Evolutionary conservation across 2,888 invertebrate species (phyloP), one percentile per base, ranked within the genome.

Genomic region (Trissonchulus latispiculum): DNA sequence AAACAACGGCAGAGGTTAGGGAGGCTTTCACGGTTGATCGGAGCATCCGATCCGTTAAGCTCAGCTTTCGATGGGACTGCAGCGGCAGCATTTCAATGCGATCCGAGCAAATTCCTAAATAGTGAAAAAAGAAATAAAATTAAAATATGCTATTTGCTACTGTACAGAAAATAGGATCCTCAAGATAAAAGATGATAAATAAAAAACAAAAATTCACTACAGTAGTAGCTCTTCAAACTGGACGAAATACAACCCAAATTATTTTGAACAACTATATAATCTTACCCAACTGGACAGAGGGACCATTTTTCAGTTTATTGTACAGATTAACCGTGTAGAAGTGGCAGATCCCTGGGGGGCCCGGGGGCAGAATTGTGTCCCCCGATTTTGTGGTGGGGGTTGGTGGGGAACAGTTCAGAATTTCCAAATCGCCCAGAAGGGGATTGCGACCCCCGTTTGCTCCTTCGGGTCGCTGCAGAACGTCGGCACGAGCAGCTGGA

Each of bases 61-160:
- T 36, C 8, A 15, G 69, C 35, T 68, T 68, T 3, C 69, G 33
- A 15, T 23, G 48, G 48, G 66, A 15, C 33, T 36, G 69, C 33
- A 68, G 8, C 69, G 69, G 69, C 33, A 68, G 33, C 36, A 68
- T 68, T 68, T 68, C 69, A 68, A 68, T 68, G 36, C 69, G 69
- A 68, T 68, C 69, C 3, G 28, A 31, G 33, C 69, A 68, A 33
- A 68, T 33, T 23, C 33, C 33, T 31, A n/a, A n/a, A n/a, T n/a
- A n/a, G n/a, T n/a, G n/a, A n/a, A n/a, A n/a, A n/a, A n/a, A n/a
- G n/a, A n/a, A n/a, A n/a, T n/a, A n/a, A n/a, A n/a, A n/a, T n/a
- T n/a, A n/a, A n/a, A n/a, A n/a, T n/a, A n/a, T n/a, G n/a, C n/a
- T n/a, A n/a, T n/a, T n/a, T n/a, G n/a, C n/a, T n/a, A n/a, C n/a